These are phyloP conservation scores for Trinectes maculatus DNA, from an alignment of 2,113 vertebrate species.

Conservation along the genomic window DNA sequence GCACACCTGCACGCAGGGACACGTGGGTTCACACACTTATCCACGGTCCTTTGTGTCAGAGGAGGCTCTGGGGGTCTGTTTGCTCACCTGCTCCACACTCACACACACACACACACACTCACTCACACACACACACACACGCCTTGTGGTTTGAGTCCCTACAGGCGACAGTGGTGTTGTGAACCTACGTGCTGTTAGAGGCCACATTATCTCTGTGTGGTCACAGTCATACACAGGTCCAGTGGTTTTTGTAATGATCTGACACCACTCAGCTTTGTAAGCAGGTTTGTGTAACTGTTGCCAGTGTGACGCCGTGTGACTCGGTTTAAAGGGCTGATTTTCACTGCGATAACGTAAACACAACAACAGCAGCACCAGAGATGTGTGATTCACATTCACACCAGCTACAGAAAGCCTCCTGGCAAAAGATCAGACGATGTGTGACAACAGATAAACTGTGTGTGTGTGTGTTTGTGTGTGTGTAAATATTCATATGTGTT, in stretches of 20 bases:
- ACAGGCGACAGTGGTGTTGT: not conserved
- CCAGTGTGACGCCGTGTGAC: not conserved
- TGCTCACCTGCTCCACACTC: slow-evolving; percentile 16
- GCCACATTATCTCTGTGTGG: not conserved
- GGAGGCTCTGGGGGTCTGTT: not conserved
- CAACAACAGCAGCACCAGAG: not conserved
- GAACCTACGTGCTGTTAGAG: not conserved
- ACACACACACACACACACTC: slow-evolving; percentile 11
- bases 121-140: not conserved
- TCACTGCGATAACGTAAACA: slow-evolving; percentile 2
- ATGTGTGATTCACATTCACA: not conserved
- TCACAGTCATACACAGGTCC: not conserved
- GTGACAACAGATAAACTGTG: not conserved
- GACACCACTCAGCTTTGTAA: not conserved
- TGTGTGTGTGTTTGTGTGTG: not conserved
- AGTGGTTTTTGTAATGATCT: not conserved
- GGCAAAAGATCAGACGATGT: not conserved
- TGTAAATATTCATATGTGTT: not conserved
- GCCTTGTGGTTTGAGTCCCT: not conserved
- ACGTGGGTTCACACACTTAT: not conserved
- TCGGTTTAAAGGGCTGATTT: not conserved
- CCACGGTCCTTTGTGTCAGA: not conserved
- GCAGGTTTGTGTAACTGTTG: not conserved
- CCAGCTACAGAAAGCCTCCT: not conserved
- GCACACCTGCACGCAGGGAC: not conserved